phyloP scores from a whole-genome alignment of 2,797 vertebrate species.

The Mus spretus region DNA sequence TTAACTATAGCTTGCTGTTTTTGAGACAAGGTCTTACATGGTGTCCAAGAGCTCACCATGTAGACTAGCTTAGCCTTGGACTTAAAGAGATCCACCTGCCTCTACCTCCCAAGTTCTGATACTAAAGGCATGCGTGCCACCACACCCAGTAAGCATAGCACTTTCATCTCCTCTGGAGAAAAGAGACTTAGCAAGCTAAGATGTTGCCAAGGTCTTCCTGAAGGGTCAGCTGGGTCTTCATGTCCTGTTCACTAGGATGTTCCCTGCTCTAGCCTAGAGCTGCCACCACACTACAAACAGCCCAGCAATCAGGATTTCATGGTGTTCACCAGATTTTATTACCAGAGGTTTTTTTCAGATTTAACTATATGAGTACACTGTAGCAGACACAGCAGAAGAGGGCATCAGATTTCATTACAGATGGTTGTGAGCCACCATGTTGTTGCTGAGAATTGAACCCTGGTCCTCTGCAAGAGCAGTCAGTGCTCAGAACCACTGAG shows the following conservation, averaged over 20 bases:
- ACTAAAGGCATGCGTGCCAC: too few relatives aligned
- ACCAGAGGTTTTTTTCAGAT: neutral
- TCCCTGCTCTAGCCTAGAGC: neutral
- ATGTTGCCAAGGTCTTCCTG: neutral
- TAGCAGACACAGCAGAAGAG: too few relatives aligned
- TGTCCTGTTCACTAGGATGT: neutral
- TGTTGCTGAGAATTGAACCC: too few relatives aligned
- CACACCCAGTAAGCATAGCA: neutral
- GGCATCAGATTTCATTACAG: too few relatives aligned
- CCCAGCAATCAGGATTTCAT: neutral
- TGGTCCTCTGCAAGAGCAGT: too few relatives aligned
- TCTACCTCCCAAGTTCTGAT: neutral
- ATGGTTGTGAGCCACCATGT: too few relatives aligned
- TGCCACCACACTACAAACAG: neutral
- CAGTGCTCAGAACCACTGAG: too few relatives aligned
- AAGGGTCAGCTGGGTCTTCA: neutral
- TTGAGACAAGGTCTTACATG: neutral
- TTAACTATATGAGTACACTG: too few relatives aligned
- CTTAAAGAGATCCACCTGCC: neutral
- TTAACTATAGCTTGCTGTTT: constrained; percentile 5
- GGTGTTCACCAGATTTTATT: constrained; percentile 52
- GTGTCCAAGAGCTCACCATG: neutral
- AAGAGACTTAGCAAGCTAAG: constrained; percentile 34
- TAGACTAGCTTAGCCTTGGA: neutral
- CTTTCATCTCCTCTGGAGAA: constrained; percentile 61